phyloP scores from a whole-genome alignment of 2,797 vertebrate species.

The Steatocranus sp. region DNA sequence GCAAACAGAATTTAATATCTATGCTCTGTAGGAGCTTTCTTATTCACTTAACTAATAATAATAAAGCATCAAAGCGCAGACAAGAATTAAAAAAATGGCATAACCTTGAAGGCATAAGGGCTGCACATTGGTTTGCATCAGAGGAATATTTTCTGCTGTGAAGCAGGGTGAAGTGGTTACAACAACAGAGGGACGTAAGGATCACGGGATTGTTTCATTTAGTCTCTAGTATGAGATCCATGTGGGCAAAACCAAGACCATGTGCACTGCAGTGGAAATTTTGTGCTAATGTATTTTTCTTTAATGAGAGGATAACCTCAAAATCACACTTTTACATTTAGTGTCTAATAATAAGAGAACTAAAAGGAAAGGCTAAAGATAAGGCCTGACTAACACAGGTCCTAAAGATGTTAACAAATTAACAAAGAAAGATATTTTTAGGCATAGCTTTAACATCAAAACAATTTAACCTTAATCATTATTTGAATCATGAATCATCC shows the following conservation, averaged over 20 bases:
- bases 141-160: neutral
- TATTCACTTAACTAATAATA: neutral
- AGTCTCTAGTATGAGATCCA: conserved; percentile 11
- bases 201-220: neutral
- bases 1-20: conserved; percentile 4
- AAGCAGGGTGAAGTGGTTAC: conserved; percentile 17
- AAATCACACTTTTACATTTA: neutral
- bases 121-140: neutral
- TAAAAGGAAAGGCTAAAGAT: neutral
- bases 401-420: neutral
- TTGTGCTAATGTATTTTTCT: neutral
- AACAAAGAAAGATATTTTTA: neutral
- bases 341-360: neutral
- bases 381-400: neutral
- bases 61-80: neutral
- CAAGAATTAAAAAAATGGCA: neutral
- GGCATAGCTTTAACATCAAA: neutral
- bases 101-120: neutral
- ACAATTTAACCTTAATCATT: neutral
- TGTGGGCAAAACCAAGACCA: conserved; percentile 22
- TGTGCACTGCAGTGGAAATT: neutral
- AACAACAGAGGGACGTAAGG: conserved; percentile 12
- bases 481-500: neutral
- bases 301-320: neutral
- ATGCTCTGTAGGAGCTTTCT: neutral